Conservation (phyloP, 1,140 invertebrate species). For the Leptinotarsa texana region DNA sequence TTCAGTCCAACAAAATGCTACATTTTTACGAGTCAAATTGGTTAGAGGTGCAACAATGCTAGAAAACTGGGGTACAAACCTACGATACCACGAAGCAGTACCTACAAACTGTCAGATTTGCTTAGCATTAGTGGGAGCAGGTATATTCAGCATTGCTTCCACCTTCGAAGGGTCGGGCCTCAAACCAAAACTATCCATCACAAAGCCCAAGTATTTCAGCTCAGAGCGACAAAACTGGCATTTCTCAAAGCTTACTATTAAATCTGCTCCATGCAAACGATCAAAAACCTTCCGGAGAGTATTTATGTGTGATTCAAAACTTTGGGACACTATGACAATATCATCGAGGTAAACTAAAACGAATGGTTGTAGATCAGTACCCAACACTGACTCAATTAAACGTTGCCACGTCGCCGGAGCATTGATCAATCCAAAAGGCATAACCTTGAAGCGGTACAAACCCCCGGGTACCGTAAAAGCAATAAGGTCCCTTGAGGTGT, state of each 20-base stretch:
- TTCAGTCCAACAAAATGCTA: constrained; percentile 2
- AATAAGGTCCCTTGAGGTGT: constrained; percentile 46
- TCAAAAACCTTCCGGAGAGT: not conserved
- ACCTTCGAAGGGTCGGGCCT: constrained; percentile 29
- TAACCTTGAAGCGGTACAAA: constrained; percentile 54
- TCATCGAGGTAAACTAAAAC: constrained; percentile 50
- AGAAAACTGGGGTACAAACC: constrained; percentile 26
- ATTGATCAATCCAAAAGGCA: constrained; percentile 42
- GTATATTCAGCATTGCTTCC: not conserved
- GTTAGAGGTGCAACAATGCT: not conserved
- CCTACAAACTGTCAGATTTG: constrained; percentile 28
- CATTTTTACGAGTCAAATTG: not conserved
- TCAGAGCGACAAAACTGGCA: constrained; percentile 38
- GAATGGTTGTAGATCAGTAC: constrained; percentile 34
- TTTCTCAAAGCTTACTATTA: constrained; percentile 41
- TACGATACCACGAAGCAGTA: constrained; percentile 30
- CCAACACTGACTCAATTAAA: constrained; percentile 33
- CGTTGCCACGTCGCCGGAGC: constrained; percentile 1
- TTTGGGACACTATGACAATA: constrained; percentile 38
- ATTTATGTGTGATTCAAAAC: constrained; percentile 33
- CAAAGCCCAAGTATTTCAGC: constrained; percentile 50
- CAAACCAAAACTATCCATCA: constrained; percentile 47
- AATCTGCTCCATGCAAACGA: constrained; percentile 18
- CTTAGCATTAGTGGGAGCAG: constrained; percentile 2
- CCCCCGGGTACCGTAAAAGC: constrained; percentile 55